Percentiles rank a stretch among this genome's conserved stretches.
Conservation (phyloP, 2,888 invertebrate species). For the Cryptosula pallasiana region DNA sequence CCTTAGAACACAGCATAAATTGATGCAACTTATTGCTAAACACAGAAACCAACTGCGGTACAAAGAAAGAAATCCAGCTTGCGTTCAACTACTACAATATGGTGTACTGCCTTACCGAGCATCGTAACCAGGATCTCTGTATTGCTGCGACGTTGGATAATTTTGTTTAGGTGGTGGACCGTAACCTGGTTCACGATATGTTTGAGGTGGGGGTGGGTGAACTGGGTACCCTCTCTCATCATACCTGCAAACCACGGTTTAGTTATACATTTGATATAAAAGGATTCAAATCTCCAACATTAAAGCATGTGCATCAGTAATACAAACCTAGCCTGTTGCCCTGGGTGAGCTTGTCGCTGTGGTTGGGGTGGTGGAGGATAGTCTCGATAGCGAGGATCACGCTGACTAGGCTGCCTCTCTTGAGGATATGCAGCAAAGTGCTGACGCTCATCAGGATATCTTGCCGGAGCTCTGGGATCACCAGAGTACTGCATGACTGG, state of each 20-base stretch:
- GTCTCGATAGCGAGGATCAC: background rate
- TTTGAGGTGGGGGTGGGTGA: background rate
- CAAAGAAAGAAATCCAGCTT: no score
- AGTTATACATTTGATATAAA: no score
- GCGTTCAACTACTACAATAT: no score
- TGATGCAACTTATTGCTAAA: no score
- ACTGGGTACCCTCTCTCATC: constrained; percentile 1
- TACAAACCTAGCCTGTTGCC: background rate
- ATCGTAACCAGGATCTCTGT: background rate
- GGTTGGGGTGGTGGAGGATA: background rate
- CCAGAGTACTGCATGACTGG: background rate
- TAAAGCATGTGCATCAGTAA: no score
- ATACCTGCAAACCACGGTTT: background rate
- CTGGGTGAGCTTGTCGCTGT: background rate
- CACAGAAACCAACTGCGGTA: no score
- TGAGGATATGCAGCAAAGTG: background rate
- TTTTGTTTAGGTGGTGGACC: background rate
- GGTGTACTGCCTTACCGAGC: background rate
- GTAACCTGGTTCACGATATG: background rate
- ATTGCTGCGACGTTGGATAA: background rate
- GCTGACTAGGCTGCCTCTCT: background rate
- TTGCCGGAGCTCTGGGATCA: background rate
- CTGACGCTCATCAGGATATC: background rate
- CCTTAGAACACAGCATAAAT: no score
- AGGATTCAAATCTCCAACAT: no score